Conservation (phyloP, 2,888 invertebrate genomes). For the Drosophila neutralis region DNA sequence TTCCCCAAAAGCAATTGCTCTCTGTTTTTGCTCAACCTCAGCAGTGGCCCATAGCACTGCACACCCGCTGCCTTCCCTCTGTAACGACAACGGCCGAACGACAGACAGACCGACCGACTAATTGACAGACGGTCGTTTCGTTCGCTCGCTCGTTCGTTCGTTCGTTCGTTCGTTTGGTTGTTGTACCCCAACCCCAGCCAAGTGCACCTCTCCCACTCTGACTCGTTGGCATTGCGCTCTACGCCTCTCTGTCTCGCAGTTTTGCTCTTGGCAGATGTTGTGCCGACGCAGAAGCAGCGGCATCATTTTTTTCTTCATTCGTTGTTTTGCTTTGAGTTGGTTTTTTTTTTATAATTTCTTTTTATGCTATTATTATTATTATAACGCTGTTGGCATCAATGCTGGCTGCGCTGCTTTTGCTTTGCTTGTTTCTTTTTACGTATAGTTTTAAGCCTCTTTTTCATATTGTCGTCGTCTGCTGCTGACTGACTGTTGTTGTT, state of each 20-base stretch:
- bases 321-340: conserved; percentile 65
- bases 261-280: conserved; percentile 46
- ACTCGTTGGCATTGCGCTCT: conserved; percentile 35
- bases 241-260: conserved; percentile 33
- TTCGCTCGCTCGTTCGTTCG: conserved; percentile 15
- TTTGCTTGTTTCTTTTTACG: conserved; percentile 60
- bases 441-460: conserved; percentile 68
- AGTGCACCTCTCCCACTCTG: conserved; percentile 22
- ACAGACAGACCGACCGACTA: conserved; percentile 20
- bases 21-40: conserved; percentile 72
- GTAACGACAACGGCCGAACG: conserved; percentile 35
- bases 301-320: conserved; percentile 53
- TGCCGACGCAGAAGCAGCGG: conserved; percentile 30
- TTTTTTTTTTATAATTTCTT: conserved; percentile 66
- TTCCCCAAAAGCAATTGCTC: conserved; percentile 54
- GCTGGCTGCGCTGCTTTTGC: conserved; percentile 47
- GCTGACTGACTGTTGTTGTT: conserved; percentile 16
- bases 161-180: conserved; percentile 1
- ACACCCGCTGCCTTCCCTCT: conserved; percentile 15
- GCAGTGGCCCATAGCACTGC: conserved; percentile 37
- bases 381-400: conserved; percentile 63
- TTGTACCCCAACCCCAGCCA: conserved; percentile 1
- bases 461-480: conserved; percentile 61
- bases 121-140: conserved; percentile 21
- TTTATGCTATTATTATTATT: conserved; percentile 77